Conservation (phyloP, 2,113 vertebrate species). For the Syngnathus scovelli region DNA sequence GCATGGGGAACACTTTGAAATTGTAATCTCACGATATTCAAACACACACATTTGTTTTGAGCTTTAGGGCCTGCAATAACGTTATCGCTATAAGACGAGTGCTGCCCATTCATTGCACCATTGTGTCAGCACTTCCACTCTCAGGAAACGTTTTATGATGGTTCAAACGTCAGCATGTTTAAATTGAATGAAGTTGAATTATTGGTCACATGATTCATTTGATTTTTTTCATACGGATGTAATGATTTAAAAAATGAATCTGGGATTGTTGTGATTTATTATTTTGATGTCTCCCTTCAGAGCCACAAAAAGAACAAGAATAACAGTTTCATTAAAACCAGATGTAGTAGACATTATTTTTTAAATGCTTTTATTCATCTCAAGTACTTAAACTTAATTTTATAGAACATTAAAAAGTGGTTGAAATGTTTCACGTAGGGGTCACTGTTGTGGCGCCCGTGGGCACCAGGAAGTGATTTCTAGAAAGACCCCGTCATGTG, state of each 20-base stretch:
- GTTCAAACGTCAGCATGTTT: neutral
- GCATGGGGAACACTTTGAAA: constrained; percentile 76
- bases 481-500: too few species aligned
- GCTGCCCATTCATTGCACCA: neutral
- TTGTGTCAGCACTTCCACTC: constrained; percentile 15
- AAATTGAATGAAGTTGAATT: neutral
- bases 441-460: too few species aligned
- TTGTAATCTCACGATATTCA: constrained; percentile 76
- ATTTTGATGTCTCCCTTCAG: neutral
- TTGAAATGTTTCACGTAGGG: neutral
- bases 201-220: too few species aligned
- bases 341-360: neutral
- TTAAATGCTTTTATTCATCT: neutral
- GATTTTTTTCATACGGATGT: neutral
- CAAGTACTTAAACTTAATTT: neutral
- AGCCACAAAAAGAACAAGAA: neutral
- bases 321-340: constrained; percentile 2
- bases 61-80: constrained; percentile 71
- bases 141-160: neutral
- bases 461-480: too few species aligned
- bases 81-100: constrained; percentile 62
- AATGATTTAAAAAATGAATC: neutral
- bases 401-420: constrained; percentile 2
- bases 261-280: neutral
- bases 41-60: constrained; percentile 74